Percentiles rank a stretch among this genome's conserved stretches.
These are phyloP conservation scores for Pasiphila rectangulata DNA, from an alignment of 2,888 invertebrate genomes.

Conservation along the genomic window DNA sequence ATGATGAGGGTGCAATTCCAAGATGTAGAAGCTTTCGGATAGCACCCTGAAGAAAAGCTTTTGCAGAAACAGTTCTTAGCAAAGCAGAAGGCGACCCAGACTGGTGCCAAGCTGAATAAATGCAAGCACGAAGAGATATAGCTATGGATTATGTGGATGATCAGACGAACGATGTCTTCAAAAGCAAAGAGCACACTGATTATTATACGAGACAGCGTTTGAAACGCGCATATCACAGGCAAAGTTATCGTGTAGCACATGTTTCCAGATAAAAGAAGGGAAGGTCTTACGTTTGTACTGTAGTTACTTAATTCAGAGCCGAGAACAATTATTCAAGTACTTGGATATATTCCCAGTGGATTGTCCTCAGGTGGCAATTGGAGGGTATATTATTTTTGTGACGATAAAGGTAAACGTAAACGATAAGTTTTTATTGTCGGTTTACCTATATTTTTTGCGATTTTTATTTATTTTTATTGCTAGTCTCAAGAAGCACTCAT, in stretches of 20 bases:
- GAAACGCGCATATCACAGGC: constrained; percentile 41
- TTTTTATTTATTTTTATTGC: no score
- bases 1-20: constrained; percentile 33
- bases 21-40: constrained; percentile 10
- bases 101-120: constrained; percentile 37
- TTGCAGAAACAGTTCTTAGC: constrained; percentile 35
- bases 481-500: no score
- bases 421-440: no score
- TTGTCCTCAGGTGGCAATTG: no score
- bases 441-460: no score
- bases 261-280: not conserved
- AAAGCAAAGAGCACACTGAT: constrained; percentile 38
- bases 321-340: no score
- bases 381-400: no score
- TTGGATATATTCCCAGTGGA: no score
- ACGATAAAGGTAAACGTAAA: no score
- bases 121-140: constrained; percentile 40
- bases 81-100: constrained; percentile 36
- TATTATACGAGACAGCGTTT: constrained; percentile 39
- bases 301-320: no score
- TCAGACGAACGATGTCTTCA: constrained; percentile 43
- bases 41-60: constrained; percentile 17
- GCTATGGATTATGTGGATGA: constrained; percentile 38
- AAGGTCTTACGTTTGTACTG: no score
- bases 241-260: constrained; percentile 36